Evolutionary conservation across 2,113 vertebrate species (phyloP), one percentile per base, ranked within the genome.

Genomic region (Ochotona curzoniae): DNA sequence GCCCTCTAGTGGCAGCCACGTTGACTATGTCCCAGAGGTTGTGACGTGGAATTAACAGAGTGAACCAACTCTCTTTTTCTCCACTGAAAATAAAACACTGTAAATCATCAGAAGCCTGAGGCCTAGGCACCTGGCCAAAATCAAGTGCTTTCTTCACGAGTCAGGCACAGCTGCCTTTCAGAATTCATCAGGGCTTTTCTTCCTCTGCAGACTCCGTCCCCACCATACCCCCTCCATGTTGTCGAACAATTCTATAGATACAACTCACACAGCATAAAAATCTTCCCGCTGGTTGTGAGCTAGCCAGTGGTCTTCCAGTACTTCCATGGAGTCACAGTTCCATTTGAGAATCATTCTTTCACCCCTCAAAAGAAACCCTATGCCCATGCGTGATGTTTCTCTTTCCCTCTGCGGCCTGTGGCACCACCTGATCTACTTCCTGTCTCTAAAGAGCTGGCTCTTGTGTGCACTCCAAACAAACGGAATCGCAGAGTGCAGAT

Each of bases 1-100:
- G 92, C 92, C 91, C 93, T 95, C 93, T 95, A 92, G 93, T 94
- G 95, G 66, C 79, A 70, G 54, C 2, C 20, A 30, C 83, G 38
- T 15, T 67, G 67, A 61, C 51, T 78, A 49, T 87, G 90, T 93
- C 74, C 74, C 74, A 85, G 9, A n/a, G 7, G 47, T 32, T 90
- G 67, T 9, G 30, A 51, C 9, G 7, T 10, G 30, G 38, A 79
- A 35, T 57, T 84, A 54, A 28, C n/a, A n/a, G 23, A 82, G 11
- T 20, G 54, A 20, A 57, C 4, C 30, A 86, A 73, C 44, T 51
- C 21, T 61, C 10, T 49, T 70, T 91, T 32, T 32, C 25, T 69
- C 69, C 49, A 54, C 23, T 47, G 32, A 78, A 78, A 81, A 76
- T 1, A 67, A 93, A 7, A 64, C 11, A 8, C 0, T 78, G 32